phyloP scores from a whole-genome alignment of 2,113 vertebrate species.

The Aythya baeri region DNA sequence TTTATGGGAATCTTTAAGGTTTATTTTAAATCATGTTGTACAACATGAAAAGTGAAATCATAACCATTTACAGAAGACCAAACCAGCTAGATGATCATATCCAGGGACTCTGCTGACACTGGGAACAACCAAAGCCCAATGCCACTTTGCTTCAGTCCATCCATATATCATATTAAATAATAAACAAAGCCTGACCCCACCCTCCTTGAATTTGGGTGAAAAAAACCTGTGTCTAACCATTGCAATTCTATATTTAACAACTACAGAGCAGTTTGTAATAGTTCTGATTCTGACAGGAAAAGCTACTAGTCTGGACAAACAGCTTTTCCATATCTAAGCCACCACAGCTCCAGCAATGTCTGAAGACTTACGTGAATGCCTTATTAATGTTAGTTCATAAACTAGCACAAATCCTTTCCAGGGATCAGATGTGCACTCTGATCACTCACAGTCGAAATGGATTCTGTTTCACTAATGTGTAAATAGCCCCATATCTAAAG shows the following conservation, averaged over 20 bases:
- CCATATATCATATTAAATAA: not conserved
- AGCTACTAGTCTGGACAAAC: not conserved
- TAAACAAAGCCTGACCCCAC: not conserved
- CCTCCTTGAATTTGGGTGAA: not conserved
- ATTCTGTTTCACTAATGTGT: not conserved
- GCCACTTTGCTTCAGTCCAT: not conserved
- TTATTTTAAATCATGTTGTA: not conserved
- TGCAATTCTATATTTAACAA: not conserved
- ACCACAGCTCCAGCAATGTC: not conserved
- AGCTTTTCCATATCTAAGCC: not conserved
- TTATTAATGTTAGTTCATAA: not conserved
- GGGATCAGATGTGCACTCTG: not conserved
- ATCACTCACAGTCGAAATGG: not conserved
- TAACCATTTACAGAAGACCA: not conserved
- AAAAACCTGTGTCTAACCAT: not conserved
- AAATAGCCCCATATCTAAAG: not conserved
- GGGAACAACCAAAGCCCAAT: not conserved
- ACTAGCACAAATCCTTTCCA: not conserved
- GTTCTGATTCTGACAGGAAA: not conserved
- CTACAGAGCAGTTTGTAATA: not conserved
- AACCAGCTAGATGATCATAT: not conserved
- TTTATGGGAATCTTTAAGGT: not conserved
- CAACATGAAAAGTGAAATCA: not conserved
- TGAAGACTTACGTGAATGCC: not conserved
- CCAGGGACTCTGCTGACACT: not conserved